Percentiles rank a stretch among this genome's conserved stretches.
Evolutionary conservation across 2,888 invertebrate genomes (phyloP).

Genomic region (Carterocephalus palaemon): DNA sequence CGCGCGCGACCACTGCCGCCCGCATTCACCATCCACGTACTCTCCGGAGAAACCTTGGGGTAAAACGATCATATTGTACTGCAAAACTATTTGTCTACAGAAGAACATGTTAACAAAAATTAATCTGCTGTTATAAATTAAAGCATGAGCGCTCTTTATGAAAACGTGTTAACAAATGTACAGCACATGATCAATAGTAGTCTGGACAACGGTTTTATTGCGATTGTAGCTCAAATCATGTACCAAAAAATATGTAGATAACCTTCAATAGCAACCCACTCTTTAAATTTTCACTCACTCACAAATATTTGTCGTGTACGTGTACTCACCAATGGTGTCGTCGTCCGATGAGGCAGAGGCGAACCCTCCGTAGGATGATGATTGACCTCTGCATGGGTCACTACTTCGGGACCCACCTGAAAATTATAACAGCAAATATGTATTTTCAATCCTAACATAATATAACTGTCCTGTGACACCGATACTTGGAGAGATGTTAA

Average conservation of each 20-base stretch:
- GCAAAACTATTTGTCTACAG: not conserved
- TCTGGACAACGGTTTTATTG: too few relatives aligned
- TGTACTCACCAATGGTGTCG: slow-evolving; percentile 72
- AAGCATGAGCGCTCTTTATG: too few relatives aligned
- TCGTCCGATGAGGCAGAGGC: slow-evolving; percentile 80
- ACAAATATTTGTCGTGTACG: too few relatives aligned
- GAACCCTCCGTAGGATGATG: slow-evolving; percentile 79
- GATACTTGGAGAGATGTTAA: too few relatives aligned
- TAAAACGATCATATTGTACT: slow-evolving; percentile 2
- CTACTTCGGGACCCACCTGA: slow-evolving; percentile 67
- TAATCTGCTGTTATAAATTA: too few relatives aligned
- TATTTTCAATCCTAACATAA: not conserved
- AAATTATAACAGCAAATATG: slow-evolving; percentile 24
- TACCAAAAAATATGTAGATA: too few relatives aligned
- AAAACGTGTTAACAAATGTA: too few relatives aligned
- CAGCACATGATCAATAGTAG: too few relatives aligned
- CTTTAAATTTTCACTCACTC: too few relatives aligned
- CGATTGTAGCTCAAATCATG: too few relatives aligned
- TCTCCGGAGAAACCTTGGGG: slow-evolving; percentile 73
- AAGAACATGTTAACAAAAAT: too few relatives aligned
- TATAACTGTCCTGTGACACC: not conserved
- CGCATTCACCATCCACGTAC: slow-evolving; percentile 71
- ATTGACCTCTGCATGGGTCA: slow-evolving; percentile 79
- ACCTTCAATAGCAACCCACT: too few relatives aligned
- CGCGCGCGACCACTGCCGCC: slow-evolving; percentile 65